Evolutionary conservation across 1,140 invertebrate genomes (phyloP).

Genomic region (Bombus soroeensis): DNA sequence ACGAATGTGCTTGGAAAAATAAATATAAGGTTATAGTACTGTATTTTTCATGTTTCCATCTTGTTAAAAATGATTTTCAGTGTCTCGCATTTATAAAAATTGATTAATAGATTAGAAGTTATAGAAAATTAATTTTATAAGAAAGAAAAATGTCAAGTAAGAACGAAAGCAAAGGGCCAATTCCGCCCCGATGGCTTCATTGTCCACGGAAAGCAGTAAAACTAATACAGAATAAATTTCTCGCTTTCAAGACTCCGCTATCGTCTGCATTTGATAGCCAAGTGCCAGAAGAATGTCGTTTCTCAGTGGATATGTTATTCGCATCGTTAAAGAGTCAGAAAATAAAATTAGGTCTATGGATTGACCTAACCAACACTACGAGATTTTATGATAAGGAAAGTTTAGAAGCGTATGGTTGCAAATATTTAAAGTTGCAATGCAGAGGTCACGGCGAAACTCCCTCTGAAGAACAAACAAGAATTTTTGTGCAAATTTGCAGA

Average conservation of each 20-base stretch:
- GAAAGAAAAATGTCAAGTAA: conserved; percentile 62
- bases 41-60: not conserved
- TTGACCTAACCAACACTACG: conserved; percentile 97
- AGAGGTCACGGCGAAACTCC: conserved; percentile 93
- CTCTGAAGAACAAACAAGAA: conserved; percentile 88
- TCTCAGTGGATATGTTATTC: conserved; percentile 93
- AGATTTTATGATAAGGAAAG: conserved; percentile 94
- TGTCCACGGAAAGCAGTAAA: conserved; percentile 93
- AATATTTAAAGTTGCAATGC: conserved; percentile 94
- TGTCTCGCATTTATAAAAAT: not conserved
- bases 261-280: conserved; percentile 89
- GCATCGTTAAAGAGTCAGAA: conserved; percentile 88
- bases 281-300: conserved; percentile 91
- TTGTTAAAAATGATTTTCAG: not conserved
- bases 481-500: conserved; percentile 91
- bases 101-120: not conserved
- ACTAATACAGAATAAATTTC: conserved; percentile 90
- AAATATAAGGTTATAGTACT: conserved; percentile 7
- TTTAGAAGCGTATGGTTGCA: conserved; percentile 89
- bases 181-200: conserved; percentile 95
- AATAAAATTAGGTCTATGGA: conserved; percentile 96
- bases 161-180: conserved; percentile 81
- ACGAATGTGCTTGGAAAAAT: not conserved
- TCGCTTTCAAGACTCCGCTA: conserved; percentile 97
- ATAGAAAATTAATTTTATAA: not conserved